Conservation (phyloP, 2,113 vertebrate genomes). For the Serilophus lunatus region DNA sequence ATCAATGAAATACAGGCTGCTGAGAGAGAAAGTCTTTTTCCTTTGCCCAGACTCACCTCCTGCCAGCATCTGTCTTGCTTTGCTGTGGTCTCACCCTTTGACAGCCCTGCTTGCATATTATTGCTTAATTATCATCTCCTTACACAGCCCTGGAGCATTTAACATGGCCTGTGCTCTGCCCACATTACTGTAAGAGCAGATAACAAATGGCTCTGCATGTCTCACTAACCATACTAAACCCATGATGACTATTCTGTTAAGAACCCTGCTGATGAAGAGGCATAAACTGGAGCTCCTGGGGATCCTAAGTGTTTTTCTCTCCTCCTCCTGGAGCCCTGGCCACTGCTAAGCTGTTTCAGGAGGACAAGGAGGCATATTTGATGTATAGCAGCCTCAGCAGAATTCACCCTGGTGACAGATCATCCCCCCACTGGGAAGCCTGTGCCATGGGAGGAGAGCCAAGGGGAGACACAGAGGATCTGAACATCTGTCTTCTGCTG, state of each 20-base stretch:
- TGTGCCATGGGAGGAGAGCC: not conserved
- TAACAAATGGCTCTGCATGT: conserved; percentile 54
- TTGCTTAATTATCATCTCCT: conserved; percentile 49
- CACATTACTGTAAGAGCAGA: not conserved
- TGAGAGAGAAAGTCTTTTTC: not conserved
- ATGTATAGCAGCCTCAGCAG: not conserved
- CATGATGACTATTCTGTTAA: not conserved
- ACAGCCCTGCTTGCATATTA: conserved; percentile 28
- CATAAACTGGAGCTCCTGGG: not conserved
- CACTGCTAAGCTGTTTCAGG: not conserved
- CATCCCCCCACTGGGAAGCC: not conserved
- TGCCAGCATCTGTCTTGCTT: conserved; percentile 3
- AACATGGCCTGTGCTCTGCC: not conserved
- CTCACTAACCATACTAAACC: conserved; percentile 33
- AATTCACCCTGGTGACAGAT: not conserved
- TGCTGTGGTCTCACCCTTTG: not conserved
- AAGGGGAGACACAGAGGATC: not conserved
- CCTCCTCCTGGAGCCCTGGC: not conserved
- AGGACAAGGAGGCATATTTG: not conserved
- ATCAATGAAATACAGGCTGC: not conserved
- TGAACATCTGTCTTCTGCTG: not conserved
- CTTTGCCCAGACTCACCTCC: not conserved
- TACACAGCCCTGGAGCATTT: conserved; percentile 10
- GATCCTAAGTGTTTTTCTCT: not conserved
- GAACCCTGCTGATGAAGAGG: not conserved